phyloP scores from a whole-genome alignment of 2,888 invertebrate genomes.

The Xestia sexstrigata region DNA sequence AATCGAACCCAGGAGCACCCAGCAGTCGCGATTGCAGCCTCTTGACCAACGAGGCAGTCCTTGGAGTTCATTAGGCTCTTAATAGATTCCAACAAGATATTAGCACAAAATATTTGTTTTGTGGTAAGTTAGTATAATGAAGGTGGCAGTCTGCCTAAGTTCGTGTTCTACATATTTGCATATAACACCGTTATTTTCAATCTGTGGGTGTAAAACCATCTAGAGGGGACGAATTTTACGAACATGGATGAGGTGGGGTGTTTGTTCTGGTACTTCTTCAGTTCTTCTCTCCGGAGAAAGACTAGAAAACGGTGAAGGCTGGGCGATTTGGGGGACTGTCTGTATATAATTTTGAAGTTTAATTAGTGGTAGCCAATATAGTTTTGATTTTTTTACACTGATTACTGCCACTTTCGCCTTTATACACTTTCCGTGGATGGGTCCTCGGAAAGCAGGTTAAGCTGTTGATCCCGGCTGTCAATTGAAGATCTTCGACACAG shows the following conservation, averaged over 20 bases:
- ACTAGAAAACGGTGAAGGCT: neutral
- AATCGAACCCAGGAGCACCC: no score
- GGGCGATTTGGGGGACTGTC: neutral
- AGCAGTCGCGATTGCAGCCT: no score
- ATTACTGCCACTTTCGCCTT: no score
- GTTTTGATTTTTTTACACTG: neutral
- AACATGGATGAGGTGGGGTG: neutral
- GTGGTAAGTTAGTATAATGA: no score
- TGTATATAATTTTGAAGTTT: neutral
- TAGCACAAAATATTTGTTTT: neutral
- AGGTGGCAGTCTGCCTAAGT: neutral
- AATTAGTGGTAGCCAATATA: neutral
- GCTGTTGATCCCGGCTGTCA: neutral
- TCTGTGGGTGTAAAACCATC: neutral
- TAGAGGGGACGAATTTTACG: neutral
- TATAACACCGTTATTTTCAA: conserved; percentile 7
- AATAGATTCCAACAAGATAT: neutral
- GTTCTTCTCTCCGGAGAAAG: neutral
- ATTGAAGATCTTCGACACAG: neutral
- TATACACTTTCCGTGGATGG: neutral
- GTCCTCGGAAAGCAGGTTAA: neutral
- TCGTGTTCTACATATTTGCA: neutral
- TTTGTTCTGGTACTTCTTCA: neutral
- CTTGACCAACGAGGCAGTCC: neutral
- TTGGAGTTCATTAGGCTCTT: neutral